Evolutionary conservation across 2,797 vertebrate genomes (phyloP).

Genomic region (Taeniopygia guttata): DNA sequence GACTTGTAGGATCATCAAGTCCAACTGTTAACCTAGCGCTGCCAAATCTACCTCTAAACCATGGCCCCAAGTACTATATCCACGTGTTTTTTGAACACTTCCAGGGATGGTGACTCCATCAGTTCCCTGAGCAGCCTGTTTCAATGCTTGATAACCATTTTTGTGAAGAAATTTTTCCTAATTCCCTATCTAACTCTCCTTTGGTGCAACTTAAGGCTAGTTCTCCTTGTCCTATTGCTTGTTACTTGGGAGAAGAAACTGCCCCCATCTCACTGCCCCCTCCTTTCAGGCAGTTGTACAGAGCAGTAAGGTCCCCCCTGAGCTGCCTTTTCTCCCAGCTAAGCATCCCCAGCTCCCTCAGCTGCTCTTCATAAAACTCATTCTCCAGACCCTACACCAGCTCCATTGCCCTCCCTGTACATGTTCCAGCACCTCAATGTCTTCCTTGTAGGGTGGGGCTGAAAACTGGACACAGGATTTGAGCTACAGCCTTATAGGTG

Average conservation of each 20-base stretch:
- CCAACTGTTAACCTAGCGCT: not conserved
- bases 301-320: not conserved
- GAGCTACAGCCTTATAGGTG: not conserved
- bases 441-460: not conserved
- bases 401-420: not conserved
- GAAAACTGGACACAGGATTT: not conserved
- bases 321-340: not conserved
- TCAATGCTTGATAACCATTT: not conserved
- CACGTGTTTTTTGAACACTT: not conserved
- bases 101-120: not conserved
- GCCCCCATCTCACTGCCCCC: rapidly evolving
- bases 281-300: not conserved
- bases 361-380: not conserved
- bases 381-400: not conserved
- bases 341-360: not conserved
- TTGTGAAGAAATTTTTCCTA: not conserved
- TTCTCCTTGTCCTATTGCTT: not conserved
- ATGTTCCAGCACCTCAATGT: not conserved
- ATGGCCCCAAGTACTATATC: not conserved
- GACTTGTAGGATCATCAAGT: not conserved
- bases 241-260: not conserved
- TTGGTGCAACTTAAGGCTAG: not conserved
- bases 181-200: not conserved
- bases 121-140: not conserved
- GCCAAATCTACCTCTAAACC: not conserved